phyloP scores from a whole-genome alignment of 2,888 invertebrate species.

The Arenicola marina region DNA sequence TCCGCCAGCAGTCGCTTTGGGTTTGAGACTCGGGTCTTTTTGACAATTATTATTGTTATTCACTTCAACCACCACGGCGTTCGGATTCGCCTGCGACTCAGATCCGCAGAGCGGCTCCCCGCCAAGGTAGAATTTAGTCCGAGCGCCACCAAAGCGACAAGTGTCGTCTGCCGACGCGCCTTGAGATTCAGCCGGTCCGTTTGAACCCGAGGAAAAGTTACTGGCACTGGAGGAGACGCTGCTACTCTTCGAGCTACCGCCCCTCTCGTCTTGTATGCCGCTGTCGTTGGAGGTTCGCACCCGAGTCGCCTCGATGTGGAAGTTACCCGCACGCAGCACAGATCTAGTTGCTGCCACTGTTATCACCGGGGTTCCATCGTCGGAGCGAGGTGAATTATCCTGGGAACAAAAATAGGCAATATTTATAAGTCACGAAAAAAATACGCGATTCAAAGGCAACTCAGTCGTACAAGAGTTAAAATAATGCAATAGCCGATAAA shows the following conservation, averaged over 20 bases:
- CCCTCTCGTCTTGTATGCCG: slow-evolving; percentile 22
- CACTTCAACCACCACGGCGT: too few relatives aligned
- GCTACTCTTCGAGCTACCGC: slow-evolving; percentile 16
- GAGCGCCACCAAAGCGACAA: too few relatives aligned
- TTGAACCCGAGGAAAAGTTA: slow-evolving; percentile 14
- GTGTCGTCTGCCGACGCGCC: neutral
- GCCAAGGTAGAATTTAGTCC: too few relatives aligned
- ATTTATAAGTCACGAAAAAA: too few relatives aligned
- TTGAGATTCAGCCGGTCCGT: neutral
- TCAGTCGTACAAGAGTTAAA: too few relatives aligned
- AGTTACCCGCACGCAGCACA: slow-evolving; percentile 45
- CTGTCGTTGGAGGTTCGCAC: slow-evolving; percentile 26
- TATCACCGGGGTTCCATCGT: too few relatives aligned
- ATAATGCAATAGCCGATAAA: too few relatives aligned
- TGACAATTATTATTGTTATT: too few relatives aligned
- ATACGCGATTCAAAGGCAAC: too few relatives aligned
- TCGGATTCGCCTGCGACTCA: neutral
- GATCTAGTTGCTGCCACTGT: too few relatives aligned
- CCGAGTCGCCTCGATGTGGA: slow-evolving; percentile 51
- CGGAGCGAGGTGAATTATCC: slow-evolving; percentile 2
- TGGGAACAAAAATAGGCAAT: neutral
- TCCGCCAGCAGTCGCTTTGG: neutral
- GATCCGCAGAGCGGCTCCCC: too few relatives aligned
- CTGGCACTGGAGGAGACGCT: slow-evolving; percentile 17
- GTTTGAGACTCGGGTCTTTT: slow-evolving; percentile 3